phyloP scores from a whole-genome alignment of 2,888 invertebrate genomes.

The Xanthorhoe spadicearia region DNA sequence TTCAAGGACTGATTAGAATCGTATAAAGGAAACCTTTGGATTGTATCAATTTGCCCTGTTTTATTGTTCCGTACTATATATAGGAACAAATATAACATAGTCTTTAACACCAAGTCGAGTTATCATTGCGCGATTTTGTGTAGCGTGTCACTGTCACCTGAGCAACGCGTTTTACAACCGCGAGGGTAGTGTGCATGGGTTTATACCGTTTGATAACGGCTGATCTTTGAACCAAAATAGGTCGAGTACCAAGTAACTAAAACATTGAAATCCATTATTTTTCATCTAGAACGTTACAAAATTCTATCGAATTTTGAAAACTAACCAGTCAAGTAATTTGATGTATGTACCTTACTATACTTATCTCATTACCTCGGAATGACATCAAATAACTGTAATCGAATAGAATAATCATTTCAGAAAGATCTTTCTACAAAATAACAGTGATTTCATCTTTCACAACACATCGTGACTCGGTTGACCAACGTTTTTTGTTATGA shows the following conservation, averaged over 20 bases:
- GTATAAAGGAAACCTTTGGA: constrained; percentile 34
- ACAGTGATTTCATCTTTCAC: constrained; percentile 56
- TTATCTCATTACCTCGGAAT: constrained; percentile 44
- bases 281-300: background rate
- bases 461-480: constrained; percentile 39
- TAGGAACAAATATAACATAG: background rate
- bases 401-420: constrained; percentile 46
- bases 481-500: constrained; percentile 29
- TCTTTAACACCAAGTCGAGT: too few relatives aligned
- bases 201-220: too few relatives aligned
- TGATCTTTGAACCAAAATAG: too few relatives aligned
- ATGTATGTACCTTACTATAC: constrained; percentile 1
- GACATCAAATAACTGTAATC: constrained; percentile 51
- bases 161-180: too few relatives aligned
- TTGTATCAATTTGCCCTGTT: constrained; percentile 31
- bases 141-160: too few relatives aligned
- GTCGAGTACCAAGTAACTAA: too few relatives aligned
- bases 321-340: background rate
- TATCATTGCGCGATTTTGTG: too few relatives aligned
- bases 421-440: constrained; percentile 48
- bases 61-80: background rate
- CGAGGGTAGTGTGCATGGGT: too few relatives aligned
- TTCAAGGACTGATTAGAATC: constrained; percentile 59
- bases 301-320: background rate
- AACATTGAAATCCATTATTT: too few relatives aligned